Percentiles rank a stretch among this genome's conserved stretches.
These are phyloP conservation scores for Acronicta aceris DNA, from an alignment of 2,888 invertebrate species.

Conservation along the genomic window DNA sequence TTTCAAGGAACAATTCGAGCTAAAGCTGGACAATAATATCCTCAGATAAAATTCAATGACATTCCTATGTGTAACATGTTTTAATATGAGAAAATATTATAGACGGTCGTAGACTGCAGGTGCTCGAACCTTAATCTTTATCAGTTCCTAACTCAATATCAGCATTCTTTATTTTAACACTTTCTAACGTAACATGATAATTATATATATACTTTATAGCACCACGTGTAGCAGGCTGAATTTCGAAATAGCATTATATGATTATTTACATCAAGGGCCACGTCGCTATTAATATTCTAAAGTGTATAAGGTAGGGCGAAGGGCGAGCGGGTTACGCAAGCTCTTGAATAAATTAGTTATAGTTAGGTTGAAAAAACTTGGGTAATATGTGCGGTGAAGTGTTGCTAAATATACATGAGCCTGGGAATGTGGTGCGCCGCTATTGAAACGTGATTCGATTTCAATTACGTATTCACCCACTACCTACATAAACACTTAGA, in stretches of 20 bases:
- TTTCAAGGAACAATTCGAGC: neutral
- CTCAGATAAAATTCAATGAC: constrained; percentile 24
- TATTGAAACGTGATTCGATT: constrained; percentile 48
- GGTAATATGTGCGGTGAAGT: constrained; percentile 48
- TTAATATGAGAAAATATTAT: constrained; percentile 29
- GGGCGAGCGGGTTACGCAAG: constrained; percentile 59
- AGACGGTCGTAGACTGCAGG: constrained; percentile 21
- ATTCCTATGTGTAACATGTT: constrained; percentile 35
- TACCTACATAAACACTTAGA: constrained; percentile 10
- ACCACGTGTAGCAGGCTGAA: constrained; percentile 28
- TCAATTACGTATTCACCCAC: constrained; percentile 34
- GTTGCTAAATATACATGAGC: constrained; percentile 56
- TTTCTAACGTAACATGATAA: constrained; percentile 26
- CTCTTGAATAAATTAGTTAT: constrained; percentile 61
- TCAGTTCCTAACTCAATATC: constrained; percentile 10
- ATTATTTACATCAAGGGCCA: constrained; percentile 60
- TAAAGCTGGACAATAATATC: constrained; percentile 16
- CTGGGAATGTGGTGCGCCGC: constrained; percentile 26
- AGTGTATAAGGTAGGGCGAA: constrained; percentile 57
- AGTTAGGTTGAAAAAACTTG: constrained; percentile 59
- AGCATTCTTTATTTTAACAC: constrained; percentile 18
- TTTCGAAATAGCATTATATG: constrained; percentile 55
- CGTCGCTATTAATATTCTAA: constrained; percentile 59
- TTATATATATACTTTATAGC: constrained; percentile 30
- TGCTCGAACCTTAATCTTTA: constrained; percentile 14